Conservation (phyloP, 1,140 invertebrate genomes). For the Acromyrmex heyeri region DNA sequence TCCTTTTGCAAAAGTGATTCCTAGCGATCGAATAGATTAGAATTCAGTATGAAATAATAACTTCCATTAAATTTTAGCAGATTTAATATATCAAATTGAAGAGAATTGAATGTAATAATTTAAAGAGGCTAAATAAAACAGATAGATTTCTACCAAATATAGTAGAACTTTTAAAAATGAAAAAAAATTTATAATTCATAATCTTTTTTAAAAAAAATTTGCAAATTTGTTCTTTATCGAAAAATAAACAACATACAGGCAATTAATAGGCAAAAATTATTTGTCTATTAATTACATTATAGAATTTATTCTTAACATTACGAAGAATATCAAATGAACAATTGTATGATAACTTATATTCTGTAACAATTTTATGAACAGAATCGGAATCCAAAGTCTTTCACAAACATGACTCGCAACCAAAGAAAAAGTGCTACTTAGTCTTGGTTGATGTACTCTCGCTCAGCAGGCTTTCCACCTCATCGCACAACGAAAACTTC, state of each 20-base stretch:
- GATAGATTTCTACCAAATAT: not conserved
- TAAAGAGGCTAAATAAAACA: not conserved
- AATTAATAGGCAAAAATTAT: not conserved
- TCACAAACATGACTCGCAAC: not conserved
- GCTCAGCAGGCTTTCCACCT: not conserved
- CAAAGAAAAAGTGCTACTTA: not conserved
- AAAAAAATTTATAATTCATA: not conserved
- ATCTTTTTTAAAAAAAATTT: not conserved
- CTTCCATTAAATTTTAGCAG: not conserved
- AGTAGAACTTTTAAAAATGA: not conserved
- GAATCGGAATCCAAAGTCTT: not conserved
- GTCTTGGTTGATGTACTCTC: not conserved
- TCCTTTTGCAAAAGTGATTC: too few relatives aligned
- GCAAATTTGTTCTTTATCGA: not conserved
- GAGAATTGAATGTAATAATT: not conserved
- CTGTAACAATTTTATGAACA: not conserved
- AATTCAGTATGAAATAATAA: not conserved
- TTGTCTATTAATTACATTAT: not conserved
- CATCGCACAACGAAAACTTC: slow-evolving; percentile 36
- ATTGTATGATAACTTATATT: not conserved
- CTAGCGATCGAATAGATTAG: too few relatives aligned
- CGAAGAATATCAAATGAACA: not conserved
- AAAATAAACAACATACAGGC: not conserved
- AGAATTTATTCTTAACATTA: not conserved
- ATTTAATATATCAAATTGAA: not conserved